Percentiles rank a stretch among this genome's conserved stretches.
These are phyloP conservation scores for Tineola bisselliella DNA, from an alignment of 2,888 invertebrate genomes.

Conservation along the genomic window DNA sequence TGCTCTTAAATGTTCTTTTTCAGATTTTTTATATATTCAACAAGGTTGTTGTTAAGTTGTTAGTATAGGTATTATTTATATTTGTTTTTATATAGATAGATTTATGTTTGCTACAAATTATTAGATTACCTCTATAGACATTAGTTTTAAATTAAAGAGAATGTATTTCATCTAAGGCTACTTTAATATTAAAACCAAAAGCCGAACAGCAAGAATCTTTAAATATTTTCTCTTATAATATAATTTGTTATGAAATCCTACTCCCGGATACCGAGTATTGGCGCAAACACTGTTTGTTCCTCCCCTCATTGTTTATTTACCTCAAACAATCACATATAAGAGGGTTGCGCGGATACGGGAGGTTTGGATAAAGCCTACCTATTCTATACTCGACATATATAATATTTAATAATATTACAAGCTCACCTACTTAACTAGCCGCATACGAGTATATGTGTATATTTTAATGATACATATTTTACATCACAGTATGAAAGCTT, in stretches of 20 bases:
- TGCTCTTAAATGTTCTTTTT: not conserved
- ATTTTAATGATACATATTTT: too few species aligned
- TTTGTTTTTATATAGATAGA: not conserved
- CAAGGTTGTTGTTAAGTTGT: not conserved
- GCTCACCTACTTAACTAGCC: too few species aligned
- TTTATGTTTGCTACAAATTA: not conserved
- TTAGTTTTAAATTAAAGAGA: too few species aligned
- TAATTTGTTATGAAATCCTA: constrained; percentile 7
- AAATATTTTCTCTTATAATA: constrained; percentile 5
- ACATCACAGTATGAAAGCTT: too few species aligned
- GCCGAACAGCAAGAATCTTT: not conserved
- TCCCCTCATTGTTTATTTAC: constrained; percentile 14
- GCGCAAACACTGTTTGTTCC: constrained; percentile 7
- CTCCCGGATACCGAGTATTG: not conserved
- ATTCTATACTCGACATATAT: not conserved
- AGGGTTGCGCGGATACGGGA: constrained; percentile 7
- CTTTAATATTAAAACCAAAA: not conserved
- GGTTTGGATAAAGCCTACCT: not conserved
- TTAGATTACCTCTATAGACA: too few species aligned
- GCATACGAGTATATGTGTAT: too few species aligned
- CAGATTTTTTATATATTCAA: not conserved
- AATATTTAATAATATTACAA: not conserved
- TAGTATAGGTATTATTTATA: not conserved
- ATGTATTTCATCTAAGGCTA: not conserved
- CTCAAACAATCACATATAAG: constrained; percentile 12